Conservation (phyloP, 2,888 invertebrate genomes). For the Marasmarcha lunaedactyla region DNA sequence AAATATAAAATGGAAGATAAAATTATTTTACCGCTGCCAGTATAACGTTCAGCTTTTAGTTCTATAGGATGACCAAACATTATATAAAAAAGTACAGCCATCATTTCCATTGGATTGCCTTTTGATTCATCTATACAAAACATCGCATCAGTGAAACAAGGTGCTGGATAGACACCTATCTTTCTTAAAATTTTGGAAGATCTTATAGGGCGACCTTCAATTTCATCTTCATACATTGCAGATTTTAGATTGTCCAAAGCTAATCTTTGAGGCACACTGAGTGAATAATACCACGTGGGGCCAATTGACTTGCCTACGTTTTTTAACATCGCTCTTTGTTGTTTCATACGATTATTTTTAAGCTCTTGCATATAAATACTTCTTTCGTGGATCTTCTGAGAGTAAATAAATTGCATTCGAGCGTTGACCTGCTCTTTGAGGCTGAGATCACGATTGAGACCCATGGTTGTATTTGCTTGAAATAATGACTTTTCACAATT, state of each 20-base stretch:
- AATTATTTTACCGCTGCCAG: slow-evolving; percentile 40
- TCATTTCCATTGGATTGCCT: slow-evolving; percentile 44
- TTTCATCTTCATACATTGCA: slow-evolving; percentile 44
- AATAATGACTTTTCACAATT: too few species aligned
- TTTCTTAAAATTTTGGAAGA: slow-evolving; percentile 28
- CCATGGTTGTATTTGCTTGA: slow-evolving; percentile 5
- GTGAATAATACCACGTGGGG: slow-evolving; percentile 51
- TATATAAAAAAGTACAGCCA: slow-evolving; percentile 39
- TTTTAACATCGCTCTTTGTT: slow-evolving; percentile 22
- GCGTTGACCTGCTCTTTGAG: slow-evolving; percentile 27
- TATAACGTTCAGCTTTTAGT: slow-evolving; percentile 31
- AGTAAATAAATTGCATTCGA: slow-evolving; percentile 34
- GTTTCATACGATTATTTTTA: slow-evolving; percentile 29
- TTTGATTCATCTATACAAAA: slow-evolving; percentile 34
- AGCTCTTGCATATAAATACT: slow-evolving; percentile 50
- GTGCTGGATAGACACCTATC: slow-evolving; percentile 40
- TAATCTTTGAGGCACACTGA: slow-evolving; percentile 41
- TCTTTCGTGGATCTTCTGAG: slow-evolving; percentile 34
- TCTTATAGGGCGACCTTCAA: slow-evolving; percentile 40
- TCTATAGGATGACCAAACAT: slow-evolving; percentile 38
- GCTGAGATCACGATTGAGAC: slow-evolving; percentile 23
- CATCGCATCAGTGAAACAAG: slow-evolving; percentile 35
- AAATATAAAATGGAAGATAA: slow-evolving; percentile 47
- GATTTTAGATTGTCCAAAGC: slow-evolving; percentile 35
- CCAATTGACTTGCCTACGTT: slow-evolving; percentile 30